These are phyloP conservation scores for Arremon brunneinucha DNA, from an alignment of 2,797 vertebrate genomes.

Conservation along the genomic window DNA sequence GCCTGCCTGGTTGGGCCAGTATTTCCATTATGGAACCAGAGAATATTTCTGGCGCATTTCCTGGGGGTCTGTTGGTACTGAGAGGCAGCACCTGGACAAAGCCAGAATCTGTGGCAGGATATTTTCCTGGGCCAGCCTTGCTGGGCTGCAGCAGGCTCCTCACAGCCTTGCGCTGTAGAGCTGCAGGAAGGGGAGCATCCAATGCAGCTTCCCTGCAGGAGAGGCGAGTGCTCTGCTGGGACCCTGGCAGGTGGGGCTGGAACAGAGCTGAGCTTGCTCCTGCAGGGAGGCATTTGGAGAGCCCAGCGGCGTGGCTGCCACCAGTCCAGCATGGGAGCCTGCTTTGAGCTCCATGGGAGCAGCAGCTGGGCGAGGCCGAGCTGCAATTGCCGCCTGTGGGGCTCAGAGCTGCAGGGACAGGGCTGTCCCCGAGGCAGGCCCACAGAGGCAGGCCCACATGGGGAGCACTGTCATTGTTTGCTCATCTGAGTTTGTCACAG, in stretches of 20 bases:
- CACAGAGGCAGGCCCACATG: no score
- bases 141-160: background rate
- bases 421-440: background rate
- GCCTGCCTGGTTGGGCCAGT: background rate
- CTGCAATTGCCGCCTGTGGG: rapidly evolving
- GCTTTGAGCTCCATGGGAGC: background rate
- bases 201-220: rapidly evolving
- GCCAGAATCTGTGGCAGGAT: background rate
- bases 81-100: background rate
- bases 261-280: background rate
- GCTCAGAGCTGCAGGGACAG: background rate
- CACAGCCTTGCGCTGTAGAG: rapidly evolving
- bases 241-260: background rate
- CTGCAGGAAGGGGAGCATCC: background rate
- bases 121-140: background rate
- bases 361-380: rapidly evolving
- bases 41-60: background rate
- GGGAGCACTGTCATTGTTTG: rapidly evolving
- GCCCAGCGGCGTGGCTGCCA: background rate
- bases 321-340: rapidly evolving
- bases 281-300: background rate
- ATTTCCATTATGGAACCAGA: background rate
- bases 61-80: background rate
- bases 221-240: background rate
- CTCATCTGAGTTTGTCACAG: background rate